Base-by-base conservation (phyloP, 2,797 vertebrate genomes). In the Sus cebifrons region DNA sequence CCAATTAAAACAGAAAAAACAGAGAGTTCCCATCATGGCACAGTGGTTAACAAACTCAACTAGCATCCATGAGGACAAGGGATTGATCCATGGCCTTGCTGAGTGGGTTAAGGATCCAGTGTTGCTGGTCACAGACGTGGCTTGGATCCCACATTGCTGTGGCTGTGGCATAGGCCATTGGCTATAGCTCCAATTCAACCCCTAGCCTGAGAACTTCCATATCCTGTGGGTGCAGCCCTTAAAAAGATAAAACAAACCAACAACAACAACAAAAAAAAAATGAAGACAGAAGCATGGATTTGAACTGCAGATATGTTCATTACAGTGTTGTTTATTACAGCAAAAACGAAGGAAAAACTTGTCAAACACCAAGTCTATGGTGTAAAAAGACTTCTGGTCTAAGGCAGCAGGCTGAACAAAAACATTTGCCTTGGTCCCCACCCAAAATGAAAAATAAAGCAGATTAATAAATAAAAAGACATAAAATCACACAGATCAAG, bases 381-480 rank as follows among this genome's bases (percentile, higher is more conserved):
- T 29, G 29, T 29, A 75, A 52, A 60, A 79, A 91, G 82, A 92
- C 52, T 44, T 49, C 3, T 58, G 75, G 36, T 84, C 54, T 75
- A 71, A 71, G 16, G 56, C 2, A 54, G 16, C 20, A 82, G 2
- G 29, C 4, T 83, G 18, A 89, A 65, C n/a, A 88, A 16, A 86
- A 13, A 58, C 1, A 27, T 21, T 21, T 74, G 23, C 49, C 67
- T 86, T 32, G 83, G n/a, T 36, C 15, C 49, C 25, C 27, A 71
- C n/a, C 23, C 44, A 85, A 94, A 86, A 67, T 40, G 17, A 86
- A 18, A 60, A 60, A 58, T n/a, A 84, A 77, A 52, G 21, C n/a
- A 87, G 15, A 83, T 44, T 84, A 64, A 49, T 17, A 91, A 68
- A 67, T 29, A 32, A 97, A 86, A 90, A 64, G 27, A 86, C 12